Percentiles rank a stretch among this genome's conserved stretches.
These are phyloP conservation scores for Lethenteron camtschaticum DNA, from an alignment of 2,113 vertebrate genomes.

Conservation along the genomic window DNA sequence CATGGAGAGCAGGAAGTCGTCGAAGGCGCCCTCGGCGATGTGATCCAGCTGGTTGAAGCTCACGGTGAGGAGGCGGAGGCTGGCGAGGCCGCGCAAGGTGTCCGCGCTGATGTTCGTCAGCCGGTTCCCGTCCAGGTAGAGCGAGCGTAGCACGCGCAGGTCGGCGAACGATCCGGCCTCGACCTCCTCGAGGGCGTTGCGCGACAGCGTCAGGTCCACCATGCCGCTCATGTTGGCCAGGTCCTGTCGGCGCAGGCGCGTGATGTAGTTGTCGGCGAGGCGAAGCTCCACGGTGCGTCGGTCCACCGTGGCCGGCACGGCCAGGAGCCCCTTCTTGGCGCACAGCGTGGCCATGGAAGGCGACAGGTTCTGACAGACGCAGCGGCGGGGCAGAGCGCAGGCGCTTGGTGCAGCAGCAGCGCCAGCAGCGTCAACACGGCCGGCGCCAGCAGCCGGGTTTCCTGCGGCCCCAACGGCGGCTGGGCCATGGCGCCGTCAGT, in stretches of 20 bases:
- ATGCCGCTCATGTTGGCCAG: constrained; percentile 85
- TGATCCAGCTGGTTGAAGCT: constrained; percentile 73
- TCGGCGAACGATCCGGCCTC: constrained; percentile 49
- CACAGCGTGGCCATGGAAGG: constrained; percentile 74
- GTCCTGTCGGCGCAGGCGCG: constrained; percentile 49
- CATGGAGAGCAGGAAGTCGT: constrained; percentile 60
- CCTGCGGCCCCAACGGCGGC: no score
- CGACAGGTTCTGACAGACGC: constrained; percentile 71
- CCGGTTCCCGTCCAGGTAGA: constrained; percentile 75
- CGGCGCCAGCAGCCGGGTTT: no score
- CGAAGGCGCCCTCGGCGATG: constrained; percentile 43
- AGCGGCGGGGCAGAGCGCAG: constrained; percentile 40
- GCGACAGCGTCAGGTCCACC: constrained; percentile 72
- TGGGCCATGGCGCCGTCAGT: no score
- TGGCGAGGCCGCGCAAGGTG: constrained; percentile 52
- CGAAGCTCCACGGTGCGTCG: constrained; percentile 69
- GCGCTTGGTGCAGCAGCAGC: no score
- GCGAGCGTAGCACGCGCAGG: constrained; percentile 45
- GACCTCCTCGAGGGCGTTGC: constrained; percentile 73
- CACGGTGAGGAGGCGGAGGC: constrained; percentile 64
- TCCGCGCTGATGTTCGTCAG: constrained; percentile 39
- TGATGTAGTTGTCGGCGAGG: constrained; percentile 80
- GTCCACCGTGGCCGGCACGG: constrained; percentile 62
- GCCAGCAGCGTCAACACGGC: no score
- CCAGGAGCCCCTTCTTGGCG: constrained; percentile 64